Conservation (phyloP, 2,113 vertebrate species). For the Ramphastos sulfuratus region DNA sequence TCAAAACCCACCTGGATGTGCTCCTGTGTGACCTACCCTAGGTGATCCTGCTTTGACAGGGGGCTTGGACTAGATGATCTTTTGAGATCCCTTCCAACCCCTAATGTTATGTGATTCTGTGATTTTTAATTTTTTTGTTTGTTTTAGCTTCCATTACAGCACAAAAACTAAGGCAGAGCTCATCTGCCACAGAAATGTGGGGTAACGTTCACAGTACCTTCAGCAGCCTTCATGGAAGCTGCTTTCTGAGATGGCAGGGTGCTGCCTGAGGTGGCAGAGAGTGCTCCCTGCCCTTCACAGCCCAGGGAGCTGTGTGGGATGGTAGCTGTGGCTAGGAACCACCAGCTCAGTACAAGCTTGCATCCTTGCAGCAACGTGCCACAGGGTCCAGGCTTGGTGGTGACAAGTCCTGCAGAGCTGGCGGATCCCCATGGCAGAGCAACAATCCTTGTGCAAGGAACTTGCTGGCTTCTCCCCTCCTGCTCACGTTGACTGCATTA, state of each 20-base stretch:
- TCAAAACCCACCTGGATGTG: no score
- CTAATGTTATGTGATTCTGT: no score
- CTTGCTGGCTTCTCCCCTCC: background rate
- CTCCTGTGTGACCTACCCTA: no score
- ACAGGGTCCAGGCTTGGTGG: rapidly evolving
- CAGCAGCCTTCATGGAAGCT: background rate
- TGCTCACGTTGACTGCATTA: background rate
- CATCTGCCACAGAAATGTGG: background rate
- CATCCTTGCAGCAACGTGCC: background rate
- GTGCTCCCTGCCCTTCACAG: rapidly evolving
- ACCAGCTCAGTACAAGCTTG: background rate
- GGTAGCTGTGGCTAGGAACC: background rate
- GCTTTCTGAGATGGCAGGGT: background rate
- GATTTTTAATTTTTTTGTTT: background rate
- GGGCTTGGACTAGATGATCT: no score
- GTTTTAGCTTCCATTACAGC: background rate
- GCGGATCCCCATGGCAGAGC: background rate
- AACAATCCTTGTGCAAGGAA: background rate
- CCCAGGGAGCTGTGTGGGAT: background rate
- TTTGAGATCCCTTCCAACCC: no score
- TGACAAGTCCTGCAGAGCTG: background rate
- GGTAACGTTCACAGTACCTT: background rate
- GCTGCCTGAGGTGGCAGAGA: background rate
- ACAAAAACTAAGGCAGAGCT: conserved; percentile 41
- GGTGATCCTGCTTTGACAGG: no score